phyloP scores from a whole-genome alignment of 2,888 invertebrate genomes.

The Bibio marci region DNA sequence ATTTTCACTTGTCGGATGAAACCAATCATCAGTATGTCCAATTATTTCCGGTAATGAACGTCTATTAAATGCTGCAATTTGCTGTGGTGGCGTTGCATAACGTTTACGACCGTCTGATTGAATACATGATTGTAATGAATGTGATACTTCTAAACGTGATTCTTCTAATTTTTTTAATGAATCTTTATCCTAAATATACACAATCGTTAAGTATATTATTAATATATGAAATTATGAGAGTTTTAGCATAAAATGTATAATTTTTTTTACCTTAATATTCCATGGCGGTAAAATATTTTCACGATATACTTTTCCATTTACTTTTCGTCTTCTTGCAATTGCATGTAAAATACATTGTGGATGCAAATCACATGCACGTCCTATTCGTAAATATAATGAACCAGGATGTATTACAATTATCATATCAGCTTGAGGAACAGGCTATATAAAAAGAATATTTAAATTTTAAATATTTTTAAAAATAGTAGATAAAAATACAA shows the following conservation, averaged over 20 bases:
- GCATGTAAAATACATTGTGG: slow-evolving; percentile 69
- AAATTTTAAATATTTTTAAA: too few relatives aligned
- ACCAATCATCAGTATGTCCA: slow-evolving; percentile 35
- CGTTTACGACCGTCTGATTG: slow-evolving; percentile 66
- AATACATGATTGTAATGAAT: slow-evolving; percentile 69
- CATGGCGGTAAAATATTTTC: slow-evolving; percentile 50
- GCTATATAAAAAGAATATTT: too few relatives aligned
- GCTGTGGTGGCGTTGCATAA: slow-evolving; percentile 71
- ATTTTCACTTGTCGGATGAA: slow-evolving; percentile 43
- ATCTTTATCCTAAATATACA: slow-evolving; percentile 36
- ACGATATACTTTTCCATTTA: slow-evolving; percentile 34
- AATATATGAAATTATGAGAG: neutral
- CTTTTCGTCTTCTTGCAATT: slow-evolving; percentile 19
- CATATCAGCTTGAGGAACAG: slow-evolving; percentile 55
- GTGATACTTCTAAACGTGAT: slow-evolving; percentile 64
- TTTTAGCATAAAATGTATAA: neutral
- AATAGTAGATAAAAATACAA: too few relatives aligned
- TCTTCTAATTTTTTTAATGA: slow-evolving; percentile 67
- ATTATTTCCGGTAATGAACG: slow-evolving; percentile 53
- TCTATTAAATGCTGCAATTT: slow-evolving; percentile 75
- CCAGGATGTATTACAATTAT: slow-evolving; percentile 93
- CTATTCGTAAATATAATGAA: slow-evolving; percentile 74
- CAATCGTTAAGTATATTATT: neutral
- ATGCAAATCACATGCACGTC: slow-evolving; percentile 75
- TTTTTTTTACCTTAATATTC: slow-evolving; percentile 32